These are phyloP conservation scores for Spongilla lacustris DNA, from an alignment of 37 sponge, comb jelly and placozoan species.

Conservation along the genomic window DNA sequence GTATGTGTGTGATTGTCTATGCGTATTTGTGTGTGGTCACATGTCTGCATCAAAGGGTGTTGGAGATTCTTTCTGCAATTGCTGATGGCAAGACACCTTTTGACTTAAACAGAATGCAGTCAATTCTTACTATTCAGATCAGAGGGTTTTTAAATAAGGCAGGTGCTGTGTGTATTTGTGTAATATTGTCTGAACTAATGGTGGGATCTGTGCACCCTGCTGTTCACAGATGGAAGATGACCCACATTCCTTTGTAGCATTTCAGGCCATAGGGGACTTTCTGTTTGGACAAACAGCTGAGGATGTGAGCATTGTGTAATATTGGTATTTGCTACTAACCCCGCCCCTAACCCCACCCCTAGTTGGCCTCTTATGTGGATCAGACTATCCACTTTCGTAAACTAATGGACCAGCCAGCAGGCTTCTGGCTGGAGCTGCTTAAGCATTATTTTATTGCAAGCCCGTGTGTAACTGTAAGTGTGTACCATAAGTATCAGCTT, in stretches of 20 bases:
- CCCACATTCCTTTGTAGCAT: slow-evolving; percentile 74
- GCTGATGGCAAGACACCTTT: slow-evolving; percentile 43
- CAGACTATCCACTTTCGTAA: slow-evolving; percentile 28
- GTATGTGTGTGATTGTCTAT: neutral
- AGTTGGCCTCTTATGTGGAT: slow-evolving; percentile 62
- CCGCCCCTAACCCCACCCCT: neutral
- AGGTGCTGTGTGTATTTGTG: too few species aligned
- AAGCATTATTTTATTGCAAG: slow-evolving; percentile 62
- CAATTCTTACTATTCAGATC: slow-evolving; percentile 62
- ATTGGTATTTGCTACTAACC: neutral
- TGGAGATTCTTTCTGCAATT: slow-evolving; percentile 43
- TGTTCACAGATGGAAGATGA: slow-evolving; percentile 68
- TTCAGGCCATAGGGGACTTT: slow-evolving; percentile 83
- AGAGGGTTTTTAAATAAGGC: slow-evolving; percentile 50
- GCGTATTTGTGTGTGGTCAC: neutral
- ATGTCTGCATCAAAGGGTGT: slow-evolving; percentile 30
- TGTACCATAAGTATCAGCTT: neutral
- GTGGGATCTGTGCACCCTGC: too few species aligned
- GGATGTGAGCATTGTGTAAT: slow-evolving; percentile 30
- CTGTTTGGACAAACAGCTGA: slow-evolving; percentile 56
- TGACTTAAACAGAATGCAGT: slow-evolving; percentile 71
- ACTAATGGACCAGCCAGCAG: slow-evolving; percentile 53
- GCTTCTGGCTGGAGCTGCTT: slow-evolving; percentile 78
- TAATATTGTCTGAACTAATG: neutral
- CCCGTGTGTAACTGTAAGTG: slow-evolving; percentile 69